Evolutionary conservation across 2,888 invertebrate genomes (phyloP).

Genomic region (Junonia oenone): DNA sequence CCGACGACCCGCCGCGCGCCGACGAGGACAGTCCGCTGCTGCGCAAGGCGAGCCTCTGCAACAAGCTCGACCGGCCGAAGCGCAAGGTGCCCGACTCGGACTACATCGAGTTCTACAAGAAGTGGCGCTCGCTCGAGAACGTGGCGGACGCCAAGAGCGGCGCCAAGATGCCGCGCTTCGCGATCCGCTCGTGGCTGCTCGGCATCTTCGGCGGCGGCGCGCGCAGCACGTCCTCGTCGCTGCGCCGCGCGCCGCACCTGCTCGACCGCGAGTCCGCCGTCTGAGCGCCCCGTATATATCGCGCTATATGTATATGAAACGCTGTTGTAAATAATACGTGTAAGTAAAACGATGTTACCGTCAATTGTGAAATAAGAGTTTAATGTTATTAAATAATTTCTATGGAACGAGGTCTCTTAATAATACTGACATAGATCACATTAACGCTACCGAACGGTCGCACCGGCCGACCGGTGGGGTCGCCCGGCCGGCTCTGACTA

Average conservation of each 20-base stretch:
- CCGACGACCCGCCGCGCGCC: conserved; percentile 51
- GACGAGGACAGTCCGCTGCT: conserved; percentile 71
- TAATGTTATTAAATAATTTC: conserved; percentile 80
- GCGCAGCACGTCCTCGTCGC: conserved; percentile 79
- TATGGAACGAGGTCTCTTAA: conserved; percentile 70
- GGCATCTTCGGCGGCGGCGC: conserved; percentile 87
- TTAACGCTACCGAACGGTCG: conserved; percentile 40
- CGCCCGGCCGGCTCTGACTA: conserved; percentile 10
- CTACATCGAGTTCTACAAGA: conserved; percentile 80
- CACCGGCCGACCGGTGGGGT: neutral
- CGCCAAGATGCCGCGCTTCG: conserved; percentile 82
- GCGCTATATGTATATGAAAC: conserved; percentile 62
- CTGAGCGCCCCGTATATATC: conserved; percentile 48
- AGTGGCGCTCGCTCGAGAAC: conserved; percentile 89
- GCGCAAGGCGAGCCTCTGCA: conserved; percentile 60
- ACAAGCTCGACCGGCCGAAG: conserved; percentile 57
- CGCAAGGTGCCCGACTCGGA: conserved; percentile 61
- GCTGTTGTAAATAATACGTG: conserved; percentile 75
- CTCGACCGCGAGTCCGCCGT: conserved; percentile 74
- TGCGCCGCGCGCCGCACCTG: conserved; percentile 66
- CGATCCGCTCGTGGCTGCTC: conserved; percentile 86
- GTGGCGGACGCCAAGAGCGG: conserved; percentile 64
- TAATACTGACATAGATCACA: conserved; percentile 77
- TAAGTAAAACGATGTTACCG: conserved; percentile 80
- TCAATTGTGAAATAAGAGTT: conserved; percentile 79